Percentiles rank a stretch among this genome's conserved stretches.
These are phyloP conservation scores for Pocillopora grandis DNA, from an alignment of 92 coral and sea anemone species.

Conservation along the genomic window DNA sequence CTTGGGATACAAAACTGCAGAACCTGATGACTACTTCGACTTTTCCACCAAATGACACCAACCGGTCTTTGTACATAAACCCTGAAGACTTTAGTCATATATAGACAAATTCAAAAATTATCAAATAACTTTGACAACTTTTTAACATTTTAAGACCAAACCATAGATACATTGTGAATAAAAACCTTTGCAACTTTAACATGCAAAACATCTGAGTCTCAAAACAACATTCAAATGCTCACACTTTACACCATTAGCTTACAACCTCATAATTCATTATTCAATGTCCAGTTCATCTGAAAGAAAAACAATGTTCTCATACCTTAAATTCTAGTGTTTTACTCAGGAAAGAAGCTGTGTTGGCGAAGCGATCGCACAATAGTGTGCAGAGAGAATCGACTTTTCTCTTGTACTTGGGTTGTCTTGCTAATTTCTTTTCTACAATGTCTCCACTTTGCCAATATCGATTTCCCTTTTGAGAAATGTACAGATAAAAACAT, in stretches of 20 bases:
- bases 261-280: too few species aligned
- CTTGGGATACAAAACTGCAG: slow-evolving; percentile 61
- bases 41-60: slow-evolving; percentile 51
- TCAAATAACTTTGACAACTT: too few species aligned
- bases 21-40: slow-evolving; percentile 62
- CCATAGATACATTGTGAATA: too few species aligned
- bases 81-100: slow-evolving; percentile 31
- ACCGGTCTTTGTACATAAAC: slow-evolving; percentile 53
- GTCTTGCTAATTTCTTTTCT: not conserved
- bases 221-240: too few species aligned
- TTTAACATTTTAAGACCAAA: too few species aligned
- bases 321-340: slow-evolving; percentile 18
- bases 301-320: not conserved
- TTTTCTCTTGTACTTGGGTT: slow-evolving; percentile 47
- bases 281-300: not conserved
- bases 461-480: not conserved
- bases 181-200: too few species aligned
- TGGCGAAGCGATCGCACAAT: slow-evolving; percentile 61
- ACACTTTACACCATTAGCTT: too few species aligned
- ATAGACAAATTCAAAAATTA: too few species aligned
- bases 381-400: slow-evolving; percentile 52
- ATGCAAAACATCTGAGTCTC: too few species aligned
- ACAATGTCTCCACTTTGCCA: slow-evolving; percentile 5
- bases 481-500: not conserved
- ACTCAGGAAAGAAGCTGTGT: slow-evolving; percentile 6